Conservation (phyloP, 2,113 vertebrate genomes). For the Cichladusa arquata region DNA sequence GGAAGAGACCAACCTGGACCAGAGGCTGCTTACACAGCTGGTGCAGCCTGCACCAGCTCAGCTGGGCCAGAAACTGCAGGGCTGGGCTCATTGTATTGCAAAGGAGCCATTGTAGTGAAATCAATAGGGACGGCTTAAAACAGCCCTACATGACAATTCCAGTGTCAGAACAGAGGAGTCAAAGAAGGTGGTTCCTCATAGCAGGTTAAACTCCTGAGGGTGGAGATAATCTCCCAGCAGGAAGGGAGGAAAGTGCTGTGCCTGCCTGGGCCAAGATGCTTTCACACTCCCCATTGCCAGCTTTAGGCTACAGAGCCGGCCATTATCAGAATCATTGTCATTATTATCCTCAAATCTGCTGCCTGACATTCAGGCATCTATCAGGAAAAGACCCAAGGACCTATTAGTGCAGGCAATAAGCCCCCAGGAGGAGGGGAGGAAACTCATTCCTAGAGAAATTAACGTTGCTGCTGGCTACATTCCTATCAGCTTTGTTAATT, state of each 20-base stretch:
- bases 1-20: neutral
- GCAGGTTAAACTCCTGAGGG: constrained; percentile 63
- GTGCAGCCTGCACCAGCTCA: neutral
- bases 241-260: constrained; percentile 54
- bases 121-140: constrained; percentile 15
- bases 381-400: constrained; percentile 60
- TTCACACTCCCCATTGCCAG: constrained; percentile 13
- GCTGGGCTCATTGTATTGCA: neutral
- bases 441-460: constrained; percentile 64
- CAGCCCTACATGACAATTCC: constrained; percentile 66
- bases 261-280: neutral
- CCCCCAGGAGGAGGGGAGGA: constrained; percentile 51
- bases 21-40: neutral
- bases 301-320: constrained; percentile 44
- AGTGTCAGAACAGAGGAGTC: constrained; percentile 56
- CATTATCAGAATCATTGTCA: constrained; percentile 77
- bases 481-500: constrained; percentile 68
- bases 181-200: constrained; percentile 25
- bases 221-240: constrained; percentile 62
- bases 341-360: constrained; percentile 71
- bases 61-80: neutral
- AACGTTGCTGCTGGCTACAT: constrained; percentile 49
- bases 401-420: constrained; percentile 58
- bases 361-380: constrained; percentile 64
- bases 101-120: constrained; percentile 16